A percentile compares a stretch with the other conserved stretches of the same genome.
These are phyloP conservation scores for Epirrhoe tristata DNA, from an alignment of 2,888 invertebrate species.

Conservation along the genomic window DNA sequence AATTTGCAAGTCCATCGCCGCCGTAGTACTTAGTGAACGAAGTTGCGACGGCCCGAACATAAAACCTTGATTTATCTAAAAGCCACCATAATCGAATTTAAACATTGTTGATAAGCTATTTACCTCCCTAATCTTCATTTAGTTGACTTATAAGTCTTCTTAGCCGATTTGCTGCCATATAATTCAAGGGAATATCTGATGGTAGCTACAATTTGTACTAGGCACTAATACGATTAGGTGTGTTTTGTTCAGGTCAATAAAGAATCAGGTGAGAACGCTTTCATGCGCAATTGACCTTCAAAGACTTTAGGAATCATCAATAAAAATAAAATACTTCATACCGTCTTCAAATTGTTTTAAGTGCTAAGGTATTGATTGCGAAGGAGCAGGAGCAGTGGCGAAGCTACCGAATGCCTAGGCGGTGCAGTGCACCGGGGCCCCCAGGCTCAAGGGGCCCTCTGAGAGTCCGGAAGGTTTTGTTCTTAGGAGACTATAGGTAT, in stretches of 20 bases:
- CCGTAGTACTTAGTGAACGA: no score
- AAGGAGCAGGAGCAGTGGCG: no score
- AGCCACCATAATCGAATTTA: conserved; percentile 24
- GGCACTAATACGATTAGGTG: conserved; percentile 12
- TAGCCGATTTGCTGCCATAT: conserved; percentile 37
- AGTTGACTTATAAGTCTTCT: conserved; percentile 30
- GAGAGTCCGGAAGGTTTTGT: no score
- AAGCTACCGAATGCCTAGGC: no score
- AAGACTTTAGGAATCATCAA: neutral
- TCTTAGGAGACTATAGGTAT: no score
- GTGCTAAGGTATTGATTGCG: no score
- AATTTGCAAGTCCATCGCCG: no score
- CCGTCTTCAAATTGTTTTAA: no score
- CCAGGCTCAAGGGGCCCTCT: no score
- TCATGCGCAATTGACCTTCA: neutral
- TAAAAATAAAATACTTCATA: no score
- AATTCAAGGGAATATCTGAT: conserved; percentile 37
- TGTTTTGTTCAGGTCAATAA: conserved; percentile 7
- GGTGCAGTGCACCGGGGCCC: no score
- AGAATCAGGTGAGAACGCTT: neutral
- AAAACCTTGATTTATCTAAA: conserved; percentile 11
- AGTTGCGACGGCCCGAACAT: neutral
- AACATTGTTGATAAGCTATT: conserved; percentile 28
- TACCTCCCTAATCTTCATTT: conserved; percentile 21
- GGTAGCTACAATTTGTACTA: conserved; percentile 25